These are phyloP conservation scores for Cyrtodaria siliqua DNA, from an alignment of 2,888 invertebrate species.

Conservation along the genomic window DNA sequence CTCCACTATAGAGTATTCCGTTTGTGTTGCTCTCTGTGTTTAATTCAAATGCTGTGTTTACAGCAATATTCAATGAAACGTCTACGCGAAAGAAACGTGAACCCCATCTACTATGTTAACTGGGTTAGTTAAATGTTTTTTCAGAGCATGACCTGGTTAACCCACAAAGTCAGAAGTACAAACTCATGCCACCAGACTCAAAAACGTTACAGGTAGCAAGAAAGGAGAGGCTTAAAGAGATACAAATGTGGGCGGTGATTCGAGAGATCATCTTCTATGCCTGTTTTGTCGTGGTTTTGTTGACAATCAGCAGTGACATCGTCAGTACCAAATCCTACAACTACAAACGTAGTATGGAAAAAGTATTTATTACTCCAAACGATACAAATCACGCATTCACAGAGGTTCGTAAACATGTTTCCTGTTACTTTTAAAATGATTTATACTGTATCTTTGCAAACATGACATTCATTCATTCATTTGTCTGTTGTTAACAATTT, in stretches of 20 bases:
- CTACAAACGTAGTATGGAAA: slow-evolving; percentile 84
- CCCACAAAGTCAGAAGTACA: slow-evolving; percentile 79
- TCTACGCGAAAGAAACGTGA: too few relatives aligned
- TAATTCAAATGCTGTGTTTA: too few relatives aligned
- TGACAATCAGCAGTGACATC: slow-evolving; percentile 86
- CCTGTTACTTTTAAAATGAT: neutral
- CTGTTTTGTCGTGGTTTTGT: slow-evolving; percentile 86
- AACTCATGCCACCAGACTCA: slow-evolving; percentile 85
- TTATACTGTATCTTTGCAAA: neutral
- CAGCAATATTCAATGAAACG: too few relatives aligned
- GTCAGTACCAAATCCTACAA: slow-evolving; percentile 85
- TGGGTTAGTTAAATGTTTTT: too few relatives aligned
- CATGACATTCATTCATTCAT: too few relatives aligned
- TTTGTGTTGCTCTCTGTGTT: too few relatives aligned
- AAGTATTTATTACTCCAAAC: slow-evolving; percentile 76
- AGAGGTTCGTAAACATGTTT: slow-evolving; percentile 54
- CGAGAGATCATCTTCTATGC: slow-evolving; percentile 86
- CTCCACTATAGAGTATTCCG: too few relatives aligned
- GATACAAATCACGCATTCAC: slow-evolving; percentile 69
- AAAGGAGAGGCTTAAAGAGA: slow-evolving; percentile 85
- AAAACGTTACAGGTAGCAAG: slow-evolving; percentile 83
- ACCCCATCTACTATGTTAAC: too few relatives aligned
- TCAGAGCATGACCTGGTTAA: slow-evolving; percentile 72
- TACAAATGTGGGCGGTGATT: slow-evolving; percentile 86
- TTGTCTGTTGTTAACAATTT: too few relatives aligned